phyloP scores from a whole-genome alignment of 1,140 invertebrate species.

The Hylaeus volcanicus region DNA sequence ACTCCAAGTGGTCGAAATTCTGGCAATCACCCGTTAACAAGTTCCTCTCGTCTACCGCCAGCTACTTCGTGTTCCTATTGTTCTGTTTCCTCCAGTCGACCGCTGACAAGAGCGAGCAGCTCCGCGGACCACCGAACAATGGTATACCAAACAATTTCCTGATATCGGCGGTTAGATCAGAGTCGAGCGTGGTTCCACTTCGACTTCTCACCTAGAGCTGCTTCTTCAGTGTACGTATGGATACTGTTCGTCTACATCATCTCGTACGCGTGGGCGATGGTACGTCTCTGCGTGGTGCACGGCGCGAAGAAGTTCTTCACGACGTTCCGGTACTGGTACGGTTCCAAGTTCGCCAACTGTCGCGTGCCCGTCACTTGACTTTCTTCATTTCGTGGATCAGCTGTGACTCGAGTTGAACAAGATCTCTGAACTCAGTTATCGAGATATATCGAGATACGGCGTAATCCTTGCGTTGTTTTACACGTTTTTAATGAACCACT shows the following conservation, averaged over 20 bases:
- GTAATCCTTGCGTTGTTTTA: no score
- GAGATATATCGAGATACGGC: no score
- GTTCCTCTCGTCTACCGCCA: constrained; percentile 82
- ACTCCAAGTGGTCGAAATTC: constrained; percentile 73
- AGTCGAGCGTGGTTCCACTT: background rate
- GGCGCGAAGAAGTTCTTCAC: constrained; percentile 80
- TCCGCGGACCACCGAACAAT: constrained; percentile 81
- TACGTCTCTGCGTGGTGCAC: constrained; percentile 80
- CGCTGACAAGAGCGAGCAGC: constrained; percentile 80
- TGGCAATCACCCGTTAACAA: constrained; percentile 82
- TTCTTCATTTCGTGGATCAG: no score
- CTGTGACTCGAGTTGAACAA: no score
- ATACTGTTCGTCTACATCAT: constrained; percentile 78
- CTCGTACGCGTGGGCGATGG: constrained; percentile 76
- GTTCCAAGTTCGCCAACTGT: no score
- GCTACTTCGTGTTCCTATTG: constrained; percentile 84
- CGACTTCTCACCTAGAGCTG: constrained; percentile 4
- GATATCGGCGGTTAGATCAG: background rate
- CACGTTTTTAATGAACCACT: no score
- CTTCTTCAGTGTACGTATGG: constrained; percentile 75
- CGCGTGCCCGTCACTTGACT: no score
- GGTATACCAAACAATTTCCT: constrained; percentile 56
- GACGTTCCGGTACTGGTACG: constrained; percentile 80
- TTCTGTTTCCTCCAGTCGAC: constrained; percentile 83
- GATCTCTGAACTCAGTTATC: no score